phyloP scores from a whole-genome alignment of 1,140 invertebrate genomes.

The Drosophila ohnishii region DNA sequence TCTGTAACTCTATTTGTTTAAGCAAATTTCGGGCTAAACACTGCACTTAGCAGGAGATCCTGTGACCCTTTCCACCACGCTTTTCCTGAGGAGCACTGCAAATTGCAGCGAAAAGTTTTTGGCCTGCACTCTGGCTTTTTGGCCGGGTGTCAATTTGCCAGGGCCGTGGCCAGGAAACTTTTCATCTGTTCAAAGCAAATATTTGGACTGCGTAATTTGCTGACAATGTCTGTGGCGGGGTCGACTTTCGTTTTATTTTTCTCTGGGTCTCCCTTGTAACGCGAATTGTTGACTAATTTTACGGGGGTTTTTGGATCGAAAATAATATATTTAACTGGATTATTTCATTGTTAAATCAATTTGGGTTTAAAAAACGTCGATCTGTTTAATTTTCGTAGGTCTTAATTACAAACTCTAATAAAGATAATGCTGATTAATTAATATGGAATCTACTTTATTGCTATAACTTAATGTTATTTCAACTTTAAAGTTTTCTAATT shows the following conservation, averaged over 20 bases:
- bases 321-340: slow-evolving; percentile 2
- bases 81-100: slow-evolving; percentile 36
- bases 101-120: slow-evolving; percentile 75
- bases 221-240: slow-evolving; percentile 61
- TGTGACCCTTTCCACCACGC: neutral
- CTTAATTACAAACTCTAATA: neutral
- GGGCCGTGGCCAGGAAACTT: slow-evolving; percentile 62
- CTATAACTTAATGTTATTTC: too few relatives aligned
- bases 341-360: neutral
- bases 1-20: slow-evolving; percentile 69
- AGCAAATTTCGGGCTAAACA: slow-evolving; percentile 74
- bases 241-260: slow-evolving; percentile 11
- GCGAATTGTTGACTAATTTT: neutral
- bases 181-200: slow-evolving; percentile 62
- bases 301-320: neutral
- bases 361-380: neutral
- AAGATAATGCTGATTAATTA: too few relatives aligned
- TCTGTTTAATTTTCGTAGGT: neutral
- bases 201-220: slow-evolving; percentile 73
- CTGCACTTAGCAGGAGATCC: slow-evolving; percentile 44
- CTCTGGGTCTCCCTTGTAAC: neutral
- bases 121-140: slow-evolving; percentile 73
- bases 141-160: slow-evolving; percentile 72
- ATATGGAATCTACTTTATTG: too few relatives aligned
- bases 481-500: neutral